Base-by-base conservation (phyloP, 2,888 invertebrate species). In the Stenichneumon culpator region DNA sequence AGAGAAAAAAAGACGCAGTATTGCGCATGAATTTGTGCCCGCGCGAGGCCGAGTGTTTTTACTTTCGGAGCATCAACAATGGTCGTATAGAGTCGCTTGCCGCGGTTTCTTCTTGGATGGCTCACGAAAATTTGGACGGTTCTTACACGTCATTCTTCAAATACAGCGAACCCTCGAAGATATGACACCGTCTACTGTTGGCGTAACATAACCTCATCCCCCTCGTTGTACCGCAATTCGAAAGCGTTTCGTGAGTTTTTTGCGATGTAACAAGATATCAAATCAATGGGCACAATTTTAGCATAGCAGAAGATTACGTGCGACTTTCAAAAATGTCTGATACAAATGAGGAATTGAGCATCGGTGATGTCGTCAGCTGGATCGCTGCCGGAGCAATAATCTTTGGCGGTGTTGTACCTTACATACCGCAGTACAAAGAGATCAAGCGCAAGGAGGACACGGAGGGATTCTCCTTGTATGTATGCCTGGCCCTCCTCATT, bases 381-480 rank as follows among this genome's bases (percentile, higher is more conserved):
- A 95, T 96, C 79, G 97, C 97, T 89, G 97, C 97, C 86, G 96
- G 96, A 82, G 98, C 98, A 86, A 99, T 99, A 98, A 97, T 99
- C 86, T 96, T 99, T 90, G 99, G 99, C 78, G 99, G 99, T 89
- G 97, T 99, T 57, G 96, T 99, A 86, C 99, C 99, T 36, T 99
- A 99, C 93, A 97, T 99, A 90, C 99, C 99, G 52, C 99, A 99
- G 93, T 99, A 99, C 93, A 95, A 96, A 89, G 98, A 99, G 95
- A 99, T 99, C 86, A 97, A 96, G 93, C 96, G 95, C 90, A 97
- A 97, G 50, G 97, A 98, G 94, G 98, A 99, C 95, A 97, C 99
- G 19, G 99, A 99, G 90, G 99, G 99, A 14, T 99, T 99, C 95
- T 99, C 99, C 0, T 95, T 99, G 68, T 98, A 98, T 94, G 99